Conservation (phyloP, 2,888 invertebrate species). For the Spodoptera exigua region DNA sequence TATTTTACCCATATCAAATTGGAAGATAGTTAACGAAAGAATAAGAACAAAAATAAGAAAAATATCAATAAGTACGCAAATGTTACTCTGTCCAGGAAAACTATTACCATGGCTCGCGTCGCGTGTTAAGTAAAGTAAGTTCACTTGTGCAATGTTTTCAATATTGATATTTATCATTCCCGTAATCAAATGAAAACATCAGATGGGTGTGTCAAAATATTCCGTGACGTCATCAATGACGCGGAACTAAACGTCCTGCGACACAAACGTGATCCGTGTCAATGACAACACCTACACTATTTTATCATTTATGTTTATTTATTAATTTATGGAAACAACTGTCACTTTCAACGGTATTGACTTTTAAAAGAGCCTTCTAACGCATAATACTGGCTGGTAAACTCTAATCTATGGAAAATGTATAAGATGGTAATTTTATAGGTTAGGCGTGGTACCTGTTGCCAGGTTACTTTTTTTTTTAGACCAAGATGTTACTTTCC, state of each 20-base stretch:
- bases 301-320: constrained; percentile 1
- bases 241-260: constrained; percentile 14
- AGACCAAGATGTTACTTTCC: constrained; percentile 4
- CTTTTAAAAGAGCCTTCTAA: background rate
- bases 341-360: background rate
- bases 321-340: constrained; percentile 13
- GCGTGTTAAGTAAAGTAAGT: no score
- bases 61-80: no score
- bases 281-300: constrained; percentile 13
- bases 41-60: no score
- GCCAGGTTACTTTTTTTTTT: background rate
- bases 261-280: constrained; percentile 8
- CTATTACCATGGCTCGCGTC: no score
- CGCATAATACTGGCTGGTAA: background rate
- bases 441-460: background rate
- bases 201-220: constrained; percentile 42
- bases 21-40: no score
- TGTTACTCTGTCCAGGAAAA: no score
- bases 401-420: no score
- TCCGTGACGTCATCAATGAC: constrained; percentile 38
- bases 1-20: no score
- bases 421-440: no score
- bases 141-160: constrained; percentile 8
- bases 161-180: constrained; percentile 23
- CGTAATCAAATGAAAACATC: constrained; percentile 18